Conservation (phyloP, 2,797 vertebrate species). For the Ciconia nigra region DNA sequence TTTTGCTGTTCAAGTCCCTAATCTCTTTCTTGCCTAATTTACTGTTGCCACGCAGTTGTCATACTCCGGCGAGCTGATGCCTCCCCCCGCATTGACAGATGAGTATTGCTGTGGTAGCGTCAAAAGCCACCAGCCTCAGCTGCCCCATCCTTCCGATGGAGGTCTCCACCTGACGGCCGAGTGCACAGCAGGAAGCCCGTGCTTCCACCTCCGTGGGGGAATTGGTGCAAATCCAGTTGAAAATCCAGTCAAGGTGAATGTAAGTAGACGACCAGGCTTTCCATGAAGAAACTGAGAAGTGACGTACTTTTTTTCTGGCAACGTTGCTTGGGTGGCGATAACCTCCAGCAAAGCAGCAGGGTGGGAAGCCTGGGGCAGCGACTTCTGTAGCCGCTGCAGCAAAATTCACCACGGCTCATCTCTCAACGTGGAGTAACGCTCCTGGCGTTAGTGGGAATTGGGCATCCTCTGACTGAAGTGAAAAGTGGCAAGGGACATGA, state of each 20-base stretch:
- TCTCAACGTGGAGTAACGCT: neutral
- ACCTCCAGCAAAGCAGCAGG: neutral
- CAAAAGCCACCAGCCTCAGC: neutral
- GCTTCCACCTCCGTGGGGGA: neutral
- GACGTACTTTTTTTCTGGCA: neutral
- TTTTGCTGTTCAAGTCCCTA: neutral
- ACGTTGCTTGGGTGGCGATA: accelerated
- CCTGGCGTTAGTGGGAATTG: neutral
- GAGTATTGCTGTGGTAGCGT: neutral
- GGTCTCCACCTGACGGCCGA: neutral
- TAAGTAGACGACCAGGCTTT: neutral
- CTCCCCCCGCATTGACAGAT: neutral
- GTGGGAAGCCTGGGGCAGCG: neutral
- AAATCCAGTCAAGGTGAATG: neutral
- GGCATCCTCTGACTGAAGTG: neutral
- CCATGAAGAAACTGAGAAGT: neutral
- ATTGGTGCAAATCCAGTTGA: neutral
- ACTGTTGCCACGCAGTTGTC: neutral
- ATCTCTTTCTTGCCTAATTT: neutral
- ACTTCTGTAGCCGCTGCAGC: neutral
- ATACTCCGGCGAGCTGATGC: accelerated
- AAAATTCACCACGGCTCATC: neutral
- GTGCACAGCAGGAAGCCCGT: neutral
- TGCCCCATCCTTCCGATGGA: neutral
- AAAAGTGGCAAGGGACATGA: neutral